phyloP scores from a whole-genome alignment of 2,888 invertebrate species.

The Lumbricus terrestris region DNA sequence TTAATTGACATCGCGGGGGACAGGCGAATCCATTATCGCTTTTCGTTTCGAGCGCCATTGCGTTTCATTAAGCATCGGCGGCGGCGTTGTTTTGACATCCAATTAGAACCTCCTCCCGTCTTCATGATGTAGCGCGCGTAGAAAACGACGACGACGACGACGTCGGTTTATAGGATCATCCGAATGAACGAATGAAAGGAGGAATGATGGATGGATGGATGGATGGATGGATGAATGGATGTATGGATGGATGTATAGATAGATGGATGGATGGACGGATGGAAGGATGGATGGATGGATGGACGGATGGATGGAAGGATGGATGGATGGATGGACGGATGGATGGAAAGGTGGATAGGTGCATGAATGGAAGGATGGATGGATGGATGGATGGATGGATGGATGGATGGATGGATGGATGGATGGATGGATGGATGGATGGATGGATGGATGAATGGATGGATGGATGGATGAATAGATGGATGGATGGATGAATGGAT shows the following conservation, averaged over 20 bases:
- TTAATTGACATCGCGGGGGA: slow-evolving; percentile 13
- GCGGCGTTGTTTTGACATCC: neutral
- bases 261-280: neutral
- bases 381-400: neutral
- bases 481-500: neutral
- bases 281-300: neutral
- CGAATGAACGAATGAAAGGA: neutral
- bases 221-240: neutral
- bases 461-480: neutral
- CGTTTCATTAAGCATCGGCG: neutral
- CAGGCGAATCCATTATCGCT: slow-evolving; percentile 3
- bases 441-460: neutral
- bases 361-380: neutral
- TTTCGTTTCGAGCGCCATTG: neutral
- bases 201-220: neutral
- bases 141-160: no score
- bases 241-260: neutral
- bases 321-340: neutral
- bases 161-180: neutral
- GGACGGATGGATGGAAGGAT: neutral
- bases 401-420: neutral
- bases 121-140: neutral
- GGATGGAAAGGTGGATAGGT: neutral
- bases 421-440: neutral
- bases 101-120: neutral